These are phyloP conservation scores for Cyprinodon diabolis DNA, from an alignment of 2,797 vertebrate species.

Conservation along the genomic window DNA sequence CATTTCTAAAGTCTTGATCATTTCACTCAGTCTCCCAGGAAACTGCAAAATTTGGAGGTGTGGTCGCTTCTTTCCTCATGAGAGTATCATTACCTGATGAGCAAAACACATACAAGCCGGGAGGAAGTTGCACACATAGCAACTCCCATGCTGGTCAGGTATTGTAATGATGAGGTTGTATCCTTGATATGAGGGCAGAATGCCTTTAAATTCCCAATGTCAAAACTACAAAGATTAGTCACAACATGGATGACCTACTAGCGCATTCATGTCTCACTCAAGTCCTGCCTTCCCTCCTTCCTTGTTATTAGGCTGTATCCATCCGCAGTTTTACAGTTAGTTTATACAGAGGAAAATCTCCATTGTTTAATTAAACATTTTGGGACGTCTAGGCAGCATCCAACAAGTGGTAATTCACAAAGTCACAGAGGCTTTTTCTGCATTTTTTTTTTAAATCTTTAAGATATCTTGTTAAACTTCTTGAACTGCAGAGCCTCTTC, in stretches of 20 bases:
- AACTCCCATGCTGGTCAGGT: neutral
- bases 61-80: too few relatives aligned
- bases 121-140: neutral
- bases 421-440: neutral
- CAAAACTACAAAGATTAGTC: neutral
- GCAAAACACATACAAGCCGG: neutral
- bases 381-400: neutral
- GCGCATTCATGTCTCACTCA: neutral
- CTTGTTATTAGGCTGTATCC: too few relatives aligned
- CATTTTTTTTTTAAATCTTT: neutral
- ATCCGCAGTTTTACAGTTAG: neutral
- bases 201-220: neutral
- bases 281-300: neutral
- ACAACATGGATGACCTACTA: neutral
- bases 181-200: neutral
- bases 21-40: neutral
- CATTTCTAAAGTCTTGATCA: neutral
- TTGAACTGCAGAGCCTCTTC: neutral
- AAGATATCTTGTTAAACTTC: neutral
- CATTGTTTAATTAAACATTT: neutral
- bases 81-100: neutral
- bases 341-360: neutral
- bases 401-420: neutral
- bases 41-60: neutral
- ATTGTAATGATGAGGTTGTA: neutral